These are phyloP conservation scores for Panopea generosa DNA, from an alignment of 2,888 invertebrate species.

Conservation along the genomic window DNA sequence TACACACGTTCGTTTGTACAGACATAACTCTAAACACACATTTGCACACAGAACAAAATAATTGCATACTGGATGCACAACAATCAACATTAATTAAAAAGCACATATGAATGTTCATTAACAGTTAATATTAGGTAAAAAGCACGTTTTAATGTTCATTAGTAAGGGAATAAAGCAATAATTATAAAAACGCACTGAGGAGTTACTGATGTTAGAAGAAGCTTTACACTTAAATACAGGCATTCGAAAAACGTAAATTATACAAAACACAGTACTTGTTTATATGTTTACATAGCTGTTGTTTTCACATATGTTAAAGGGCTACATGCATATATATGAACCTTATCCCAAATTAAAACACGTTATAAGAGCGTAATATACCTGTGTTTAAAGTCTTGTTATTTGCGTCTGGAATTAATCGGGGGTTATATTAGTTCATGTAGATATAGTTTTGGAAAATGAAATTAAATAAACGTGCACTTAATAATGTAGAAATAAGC, in stretches of 20 bases:
- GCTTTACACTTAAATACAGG: not conserved
- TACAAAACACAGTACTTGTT: not conserved
- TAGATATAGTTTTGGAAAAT: not conserved
- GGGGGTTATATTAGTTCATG: not conserved
- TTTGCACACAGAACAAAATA: too few relatives aligned
- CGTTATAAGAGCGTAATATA: constrained; percentile 28
- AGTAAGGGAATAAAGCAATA: too few relatives aligned
- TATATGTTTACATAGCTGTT: not conserved
- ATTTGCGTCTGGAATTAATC: constrained; percentile 65
- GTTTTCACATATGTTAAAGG: constrained; percentile 8
- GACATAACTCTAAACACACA: too few relatives aligned
- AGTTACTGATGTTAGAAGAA: too few relatives aligned
- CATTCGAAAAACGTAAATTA: not conserved
- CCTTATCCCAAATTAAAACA: constrained; percentile 34
- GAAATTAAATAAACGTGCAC: not conserved
- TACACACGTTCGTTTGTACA: too few relatives aligned
- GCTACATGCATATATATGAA: constrained; percentile 46
- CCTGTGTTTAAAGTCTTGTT: constrained; percentile 59
- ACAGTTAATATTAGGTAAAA: too few relatives aligned
- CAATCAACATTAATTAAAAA: too few relatives aligned
- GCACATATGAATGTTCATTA: too few relatives aligned
- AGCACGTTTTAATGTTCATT: too few relatives aligned
- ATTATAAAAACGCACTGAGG: too few relatives aligned
- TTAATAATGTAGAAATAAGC: not conserved
- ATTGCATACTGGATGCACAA: too few relatives aligned